Evolutionary conservation across 2,888 invertebrate species (phyloP).

Genomic region (Drosophila pseudotalamancana): DNA sequence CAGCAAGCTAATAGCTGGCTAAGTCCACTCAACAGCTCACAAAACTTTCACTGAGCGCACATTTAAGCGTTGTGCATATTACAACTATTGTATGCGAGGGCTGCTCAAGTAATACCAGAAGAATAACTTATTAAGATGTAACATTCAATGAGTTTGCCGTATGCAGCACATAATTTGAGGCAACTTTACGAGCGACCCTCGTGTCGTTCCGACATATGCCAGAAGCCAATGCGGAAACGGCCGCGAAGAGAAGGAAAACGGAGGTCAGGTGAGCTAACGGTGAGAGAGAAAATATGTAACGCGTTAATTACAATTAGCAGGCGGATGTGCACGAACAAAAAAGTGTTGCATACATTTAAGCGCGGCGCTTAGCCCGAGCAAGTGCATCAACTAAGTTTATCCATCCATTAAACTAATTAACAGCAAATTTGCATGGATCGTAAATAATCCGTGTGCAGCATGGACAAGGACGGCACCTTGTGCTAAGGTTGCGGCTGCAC

Average conservation of each 20-base stretch:
- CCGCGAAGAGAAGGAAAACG: slow-evolving; percentile 7
- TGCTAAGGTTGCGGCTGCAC: slow-evolving; percentile 43
- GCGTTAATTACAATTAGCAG: slow-evolving; percentile 77
- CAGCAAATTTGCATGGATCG: slow-evolving; percentile 81
- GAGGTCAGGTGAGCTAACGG: slow-evolving; percentile 1
- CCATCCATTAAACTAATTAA: slow-evolving; percentile 82
- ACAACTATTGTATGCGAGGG: not conserved
- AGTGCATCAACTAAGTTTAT: slow-evolving; percentile 79
- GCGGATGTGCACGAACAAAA: slow-evolving; percentile 61
- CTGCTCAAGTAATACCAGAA: not conserved
- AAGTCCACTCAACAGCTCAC: slow-evolving; percentile 40
- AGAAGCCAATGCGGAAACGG: slow-evolving; percentile 41
- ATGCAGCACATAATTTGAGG: not conserved
- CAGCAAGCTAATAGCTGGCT: slow-evolving; percentile 47
- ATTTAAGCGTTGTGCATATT: slow-evolving; percentile 11
- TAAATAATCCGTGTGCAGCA: slow-evolving; percentile 72
- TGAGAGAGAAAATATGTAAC: slow-evolving; percentile 64
- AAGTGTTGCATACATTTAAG: slow-evolving; percentile 55
- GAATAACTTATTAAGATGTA: not conserved
- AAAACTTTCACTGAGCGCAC: slow-evolving; percentile 30
- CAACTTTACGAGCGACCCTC: slow-evolving; percentile 16
- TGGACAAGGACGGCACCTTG: slow-evolving; percentile 36
- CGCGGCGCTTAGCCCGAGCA: slow-evolving; percentile 40
- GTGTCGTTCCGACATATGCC: slow-evolving; percentile 29
- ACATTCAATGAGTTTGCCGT: too few species aligned